These are phyloP conservation scores for Drosophila paulistorum DNA, from an alignment of 1,140 invertebrate genomes.

Conservation along the genomic window DNA sequence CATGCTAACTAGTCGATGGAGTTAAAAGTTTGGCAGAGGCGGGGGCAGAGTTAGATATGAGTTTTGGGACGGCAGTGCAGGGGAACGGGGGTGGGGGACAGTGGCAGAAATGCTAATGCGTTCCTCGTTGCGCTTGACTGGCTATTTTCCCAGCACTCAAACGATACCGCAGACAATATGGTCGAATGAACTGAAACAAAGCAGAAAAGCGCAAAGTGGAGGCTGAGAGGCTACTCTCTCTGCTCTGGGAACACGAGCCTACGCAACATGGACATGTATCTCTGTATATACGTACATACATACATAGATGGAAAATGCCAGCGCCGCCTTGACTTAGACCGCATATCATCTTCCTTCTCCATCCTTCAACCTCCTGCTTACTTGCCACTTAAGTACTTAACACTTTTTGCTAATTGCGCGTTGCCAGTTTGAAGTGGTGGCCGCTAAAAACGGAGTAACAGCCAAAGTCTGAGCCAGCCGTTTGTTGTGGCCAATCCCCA, in stretches of 20 bases:
- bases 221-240: slow-evolving; percentile 9
- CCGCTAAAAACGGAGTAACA: slow-evolving; percentile 1
- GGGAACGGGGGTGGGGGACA: slow-evolving; percentile 18
- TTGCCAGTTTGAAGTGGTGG: slow-evolving; percentile 37
- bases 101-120: slow-evolving; percentile 77
- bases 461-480: slow-evolving; percentile 27
- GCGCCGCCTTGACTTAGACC: slow-evolving; percentile 47
- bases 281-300: slow-evolving; percentile 26
- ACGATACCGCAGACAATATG: slow-evolving; percentile 76
- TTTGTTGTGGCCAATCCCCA: slow-evolving; percentile 35
- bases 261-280: slow-evolving; percentile 59
- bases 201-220: slow-evolving; percentile 77
- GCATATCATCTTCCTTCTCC: slow-evolving; percentile 10
- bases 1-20: slow-evolving; percentile 53
- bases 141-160: slow-evolving; percentile 80
- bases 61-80: too few relatives aligned
- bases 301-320: slow-evolving; percentile 40
- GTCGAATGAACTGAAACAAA: slow-evolving; percentile 79
- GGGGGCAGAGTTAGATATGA: background rate
- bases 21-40: slow-evolving; percentile 8
- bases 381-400: slow-evolving; percentile 79
- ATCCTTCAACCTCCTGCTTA: background rate
- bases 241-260: slow-evolving; percentile 48
- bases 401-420: slow-evolving; percentile 78
- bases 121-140: slow-evolving; percentile 73